Percentiles rank a stretch among this genome's conserved stretches.
Evolutionary conservation across 2,797 vertebrate genomes (phyloP).

Genomic region (Ceyx erithaca): DNA sequence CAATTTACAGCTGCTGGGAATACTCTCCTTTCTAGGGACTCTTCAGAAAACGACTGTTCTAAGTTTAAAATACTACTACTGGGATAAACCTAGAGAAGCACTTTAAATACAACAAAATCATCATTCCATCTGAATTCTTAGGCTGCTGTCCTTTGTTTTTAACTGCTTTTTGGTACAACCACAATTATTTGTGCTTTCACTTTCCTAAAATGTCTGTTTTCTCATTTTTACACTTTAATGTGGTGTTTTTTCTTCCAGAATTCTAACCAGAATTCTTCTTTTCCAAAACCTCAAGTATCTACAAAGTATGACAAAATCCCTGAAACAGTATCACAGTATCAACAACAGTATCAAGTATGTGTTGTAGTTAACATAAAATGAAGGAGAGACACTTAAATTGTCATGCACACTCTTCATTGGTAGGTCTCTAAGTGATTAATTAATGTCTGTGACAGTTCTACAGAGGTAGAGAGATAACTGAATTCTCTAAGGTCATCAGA

Average conservation of each 20-base stretch:
- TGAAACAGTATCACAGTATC: not conserved
- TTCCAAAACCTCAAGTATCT: not conserved
- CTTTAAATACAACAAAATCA: not conserved
- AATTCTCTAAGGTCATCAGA: not conserved
- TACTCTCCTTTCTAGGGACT: not conserved
- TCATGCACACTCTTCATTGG: not conserved
- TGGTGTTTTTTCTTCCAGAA: not conserved
- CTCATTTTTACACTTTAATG: not conserved
- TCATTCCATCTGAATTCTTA: not conserved
- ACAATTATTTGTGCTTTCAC: not conserved
- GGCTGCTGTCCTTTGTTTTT: slow-evolving; percentile 9
- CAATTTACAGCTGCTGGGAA: slow-evolving; percentile 16
- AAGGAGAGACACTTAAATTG: not conserved
- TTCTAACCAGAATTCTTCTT: not conserved
- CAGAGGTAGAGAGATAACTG: not conserved
- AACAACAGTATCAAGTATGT: not conserved
- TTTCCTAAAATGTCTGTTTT: not conserved
- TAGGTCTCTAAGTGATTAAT: not conserved
- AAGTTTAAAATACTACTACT: not conserved
- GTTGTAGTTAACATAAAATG: not conserved
- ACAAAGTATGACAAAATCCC: not conserved
- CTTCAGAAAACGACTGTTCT: not conserved
- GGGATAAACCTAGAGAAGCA: not conserved
- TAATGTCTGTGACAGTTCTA: not conserved
- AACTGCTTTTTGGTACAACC: not conserved